phyloP scores from a whole-genome alignment of 1,140 invertebrate species.

The Drosophila nigromelanica region DNA sequence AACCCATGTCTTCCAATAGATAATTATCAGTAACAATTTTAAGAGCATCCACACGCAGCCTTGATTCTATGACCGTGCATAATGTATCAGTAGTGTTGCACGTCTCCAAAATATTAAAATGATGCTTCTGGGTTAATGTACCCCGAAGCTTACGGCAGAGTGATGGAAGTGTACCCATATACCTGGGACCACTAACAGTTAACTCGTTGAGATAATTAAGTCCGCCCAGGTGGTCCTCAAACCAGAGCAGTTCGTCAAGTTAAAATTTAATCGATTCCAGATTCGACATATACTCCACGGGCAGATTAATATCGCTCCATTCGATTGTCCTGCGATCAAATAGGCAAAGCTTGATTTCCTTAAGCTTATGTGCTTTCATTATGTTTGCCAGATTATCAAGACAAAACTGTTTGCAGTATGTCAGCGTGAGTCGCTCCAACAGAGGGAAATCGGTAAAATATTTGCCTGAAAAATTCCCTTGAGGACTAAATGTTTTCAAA shows the following conservation, averaged over 20 bases:
- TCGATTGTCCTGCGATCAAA: slow-evolving; percentile 1
- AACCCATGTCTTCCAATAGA: slow-evolving; percentile 7
- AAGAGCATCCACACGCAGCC: slow-evolving; percentile 7
- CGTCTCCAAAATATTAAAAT: slow-evolving; percentile 42
- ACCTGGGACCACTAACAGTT: not conserved
- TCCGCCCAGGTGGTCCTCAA: slow-evolving; percentile 20
- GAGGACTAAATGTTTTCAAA: slow-evolving; percentile 54
- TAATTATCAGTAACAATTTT: slow-evolving; percentile 35
- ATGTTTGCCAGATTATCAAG: slow-evolving; percentile 27
- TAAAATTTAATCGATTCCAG: slow-evolving; percentile 45
- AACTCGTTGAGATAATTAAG: slow-evolving; percentile 29
- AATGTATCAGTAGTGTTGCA: slow-evolving; percentile 25
- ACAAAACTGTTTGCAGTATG: slow-evolving; percentile 34
- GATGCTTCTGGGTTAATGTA: not conserved
- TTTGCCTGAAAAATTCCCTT: slow-evolving; percentile 50
- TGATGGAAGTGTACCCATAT: not conserved
- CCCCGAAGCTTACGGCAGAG: not conserved
- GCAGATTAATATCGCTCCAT: slow-evolving; percentile 4
- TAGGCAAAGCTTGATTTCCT: slow-evolving; percentile 25
- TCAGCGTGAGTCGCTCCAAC: slow-evolving; percentile 47
- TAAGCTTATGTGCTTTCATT: slow-evolving; percentile 33
- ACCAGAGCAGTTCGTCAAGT: slow-evolving; percentile 27
- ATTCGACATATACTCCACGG: slow-evolving; percentile 25
- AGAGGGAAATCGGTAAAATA: slow-evolving; percentile 23
- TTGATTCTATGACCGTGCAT: slow-evolving; percentile 1